These are phyloP conservation scores for Leptinotarsa juncta DNA, from an alignment of 2,888 invertebrate genomes.

Conservation along the genomic window DNA sequence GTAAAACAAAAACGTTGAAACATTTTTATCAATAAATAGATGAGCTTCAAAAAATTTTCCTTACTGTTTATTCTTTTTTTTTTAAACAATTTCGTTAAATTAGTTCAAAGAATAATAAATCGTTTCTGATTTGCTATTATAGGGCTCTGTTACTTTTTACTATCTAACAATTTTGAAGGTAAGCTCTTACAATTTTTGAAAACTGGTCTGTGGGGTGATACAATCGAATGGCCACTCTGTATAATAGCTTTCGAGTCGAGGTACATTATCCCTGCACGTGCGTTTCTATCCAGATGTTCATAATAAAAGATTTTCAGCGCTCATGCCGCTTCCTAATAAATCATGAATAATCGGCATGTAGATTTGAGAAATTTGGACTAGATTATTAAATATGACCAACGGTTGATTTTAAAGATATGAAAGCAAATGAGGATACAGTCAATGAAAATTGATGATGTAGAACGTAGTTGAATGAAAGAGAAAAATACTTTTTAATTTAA, in stretches of 20 bases:
- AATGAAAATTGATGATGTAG: too few species aligned
- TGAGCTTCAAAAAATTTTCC: too few species aligned
- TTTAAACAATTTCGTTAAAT: neutral
- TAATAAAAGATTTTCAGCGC: constrained; percentile 19
- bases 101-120: neutral
- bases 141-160: too few species aligned
- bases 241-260: constrained; percentile 15
- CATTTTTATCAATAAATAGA: too few species aligned
- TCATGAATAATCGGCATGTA: constrained; percentile 18
- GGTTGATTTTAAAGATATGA: constrained; percentile 4
- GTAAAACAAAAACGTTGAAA: too few species aligned
- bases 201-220: constrained; percentile 9
- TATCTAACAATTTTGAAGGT: neutral
- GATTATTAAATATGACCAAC: constrained; percentile 8
- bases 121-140: neutral
- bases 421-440: too few species aligned
- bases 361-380: constrained; percentile 11
- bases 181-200: neutral
- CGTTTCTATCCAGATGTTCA: constrained; percentile 21
- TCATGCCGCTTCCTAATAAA: constrained; percentile 19
- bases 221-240: constrained; percentile 15
- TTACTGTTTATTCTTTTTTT: too few species aligned
- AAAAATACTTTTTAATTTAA: neutral
- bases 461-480: too few species aligned
- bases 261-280: constrained; percentile 19